Evolutionary conservation across 2,888 invertebrate species (phyloP).

Genomic region (Melinopterus prodromus): DNA sequence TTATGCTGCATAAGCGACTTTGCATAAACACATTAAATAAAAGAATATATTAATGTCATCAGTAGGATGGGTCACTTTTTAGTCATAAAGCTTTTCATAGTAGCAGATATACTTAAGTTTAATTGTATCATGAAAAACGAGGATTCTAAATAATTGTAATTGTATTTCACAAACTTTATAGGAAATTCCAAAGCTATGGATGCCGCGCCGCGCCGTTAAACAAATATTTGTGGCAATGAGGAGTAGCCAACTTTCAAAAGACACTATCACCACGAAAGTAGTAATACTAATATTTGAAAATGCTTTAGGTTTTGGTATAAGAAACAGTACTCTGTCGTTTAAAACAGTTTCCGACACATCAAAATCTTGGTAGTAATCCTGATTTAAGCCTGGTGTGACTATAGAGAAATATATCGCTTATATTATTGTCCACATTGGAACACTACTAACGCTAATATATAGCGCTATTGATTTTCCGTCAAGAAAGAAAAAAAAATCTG

Average conservation of each 20-base stretch:
- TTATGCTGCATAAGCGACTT: slow-evolving; percentile 10
- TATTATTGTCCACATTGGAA: not conserved
- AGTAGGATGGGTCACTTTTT: not conserved
- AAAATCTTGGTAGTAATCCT: not conserved
- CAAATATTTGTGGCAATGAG: not conserved
- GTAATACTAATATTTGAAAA: not conserved
- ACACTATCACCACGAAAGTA: not conserved
- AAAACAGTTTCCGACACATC: not conserved
- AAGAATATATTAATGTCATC: not conserved
- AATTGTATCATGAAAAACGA: not conserved
- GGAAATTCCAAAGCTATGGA: not conserved
- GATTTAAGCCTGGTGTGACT: not conserved
- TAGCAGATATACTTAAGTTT: not conserved
- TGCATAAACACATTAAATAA: slow-evolving; percentile 12
- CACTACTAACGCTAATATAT: no score
- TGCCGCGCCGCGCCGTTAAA: not conserved
- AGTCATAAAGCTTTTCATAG: not conserved
- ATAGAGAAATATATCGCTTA: not conserved
- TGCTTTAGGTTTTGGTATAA: not conserved
- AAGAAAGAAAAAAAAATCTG: no score
- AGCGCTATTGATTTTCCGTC: not conserved
- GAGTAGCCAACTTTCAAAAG: not conserved
- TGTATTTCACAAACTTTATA: not conserved
- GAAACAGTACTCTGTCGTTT: not conserved
- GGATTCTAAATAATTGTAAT: not conserved